Conservation (phyloP, 2,888 invertebrate genomes). For the Tiphia femorata region DNA sequence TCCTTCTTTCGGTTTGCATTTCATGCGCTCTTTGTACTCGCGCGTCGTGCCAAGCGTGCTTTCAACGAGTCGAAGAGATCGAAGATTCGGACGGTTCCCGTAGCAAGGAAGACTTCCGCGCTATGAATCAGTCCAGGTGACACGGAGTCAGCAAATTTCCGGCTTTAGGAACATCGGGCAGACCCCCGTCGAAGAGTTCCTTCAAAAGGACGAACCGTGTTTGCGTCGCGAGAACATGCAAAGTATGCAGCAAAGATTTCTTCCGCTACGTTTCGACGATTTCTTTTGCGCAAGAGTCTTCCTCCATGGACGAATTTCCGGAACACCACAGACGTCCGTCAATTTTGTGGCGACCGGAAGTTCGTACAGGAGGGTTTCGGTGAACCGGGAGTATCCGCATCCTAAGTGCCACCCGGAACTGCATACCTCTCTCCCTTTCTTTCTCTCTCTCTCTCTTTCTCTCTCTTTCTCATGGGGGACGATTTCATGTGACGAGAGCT, state of each 20-base stretch:
- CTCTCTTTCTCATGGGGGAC: conserved; percentile 49
- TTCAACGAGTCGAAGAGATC: no score
- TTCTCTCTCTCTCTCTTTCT: conserved; percentile 43
- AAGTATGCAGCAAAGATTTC: no score
- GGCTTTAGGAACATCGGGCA: conserved; percentile 37
- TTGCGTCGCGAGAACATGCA: neutral
- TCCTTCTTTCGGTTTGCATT: no score
- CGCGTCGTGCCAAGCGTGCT: no score
- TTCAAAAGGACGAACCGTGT: neutral
- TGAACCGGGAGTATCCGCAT: conserved; percentile 61
- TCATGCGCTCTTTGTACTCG: no score
- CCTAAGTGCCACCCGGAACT: conserved; percentile 68
- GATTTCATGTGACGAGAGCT: conserved; percentile 59
- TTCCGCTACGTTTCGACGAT: no score
- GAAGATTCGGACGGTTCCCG: no score
- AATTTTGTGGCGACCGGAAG: conserved; percentile 37
- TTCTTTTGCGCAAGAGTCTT: no score
- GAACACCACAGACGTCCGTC: neutral
- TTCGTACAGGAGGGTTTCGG: conserved; percentile 34
- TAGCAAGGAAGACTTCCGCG: conserved; percentile 59
- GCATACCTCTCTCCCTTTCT: conserved; percentile 66
- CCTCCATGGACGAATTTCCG: conserved; percentile 1
- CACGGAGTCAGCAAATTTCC: conserved; percentile 67
- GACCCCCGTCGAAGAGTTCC: conserved; percentile 4
- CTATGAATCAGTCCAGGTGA: conserved; percentile 66